Conservation (phyloP, 2,888 invertebrate species). For the Trissonchulus latispiculum region DNA sequence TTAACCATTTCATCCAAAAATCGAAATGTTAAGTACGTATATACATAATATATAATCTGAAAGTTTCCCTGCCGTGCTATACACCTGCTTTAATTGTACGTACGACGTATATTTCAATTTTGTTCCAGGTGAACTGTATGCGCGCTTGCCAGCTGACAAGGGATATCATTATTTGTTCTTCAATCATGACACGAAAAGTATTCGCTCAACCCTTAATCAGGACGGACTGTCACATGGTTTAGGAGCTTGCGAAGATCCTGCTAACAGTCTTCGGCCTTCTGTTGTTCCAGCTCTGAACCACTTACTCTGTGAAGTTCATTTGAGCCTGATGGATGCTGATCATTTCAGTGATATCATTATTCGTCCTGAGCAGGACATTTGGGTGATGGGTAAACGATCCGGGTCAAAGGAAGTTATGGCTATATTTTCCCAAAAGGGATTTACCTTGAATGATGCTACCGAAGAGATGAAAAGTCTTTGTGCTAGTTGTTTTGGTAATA, state of each 20-base stretch:
- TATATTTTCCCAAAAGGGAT: slow-evolving; percentile 77
- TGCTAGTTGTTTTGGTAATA: slow-evolving; percentile 76
- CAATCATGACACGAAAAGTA: slow-evolving; percentile 17
- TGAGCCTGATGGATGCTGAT: background rate
- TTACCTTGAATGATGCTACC: slow-evolving; percentile 79
- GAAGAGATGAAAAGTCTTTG: slow-evolving; percentile 81
- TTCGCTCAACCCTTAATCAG: background rate
- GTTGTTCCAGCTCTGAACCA: background rate
- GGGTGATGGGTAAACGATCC: slow-evolving; percentile 84
- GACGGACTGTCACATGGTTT: background rate
- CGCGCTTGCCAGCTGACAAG: background rate
- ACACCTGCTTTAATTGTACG: too few species aligned
- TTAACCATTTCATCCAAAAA: too few species aligned
- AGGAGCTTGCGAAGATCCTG: background rate
- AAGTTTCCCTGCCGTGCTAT: too few species aligned
- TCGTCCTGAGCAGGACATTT: slow-evolving; percentile 77
- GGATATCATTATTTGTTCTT: slow-evolving; percentile 7
- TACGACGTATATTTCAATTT: too few species aligned
- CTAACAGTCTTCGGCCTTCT: background rate
- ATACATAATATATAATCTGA: too few species aligned
- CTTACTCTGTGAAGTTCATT: slow-evolving; percentile 4
- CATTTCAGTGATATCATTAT: slow-evolving; percentile 62
- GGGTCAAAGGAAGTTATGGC: slow-evolving; percentile 86
- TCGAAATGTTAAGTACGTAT: too few species aligned
- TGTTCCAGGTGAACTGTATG: background rate